Conservation (phyloP, 2,888 invertebrate genomes). For the Lycia hirtaria region DNA sequence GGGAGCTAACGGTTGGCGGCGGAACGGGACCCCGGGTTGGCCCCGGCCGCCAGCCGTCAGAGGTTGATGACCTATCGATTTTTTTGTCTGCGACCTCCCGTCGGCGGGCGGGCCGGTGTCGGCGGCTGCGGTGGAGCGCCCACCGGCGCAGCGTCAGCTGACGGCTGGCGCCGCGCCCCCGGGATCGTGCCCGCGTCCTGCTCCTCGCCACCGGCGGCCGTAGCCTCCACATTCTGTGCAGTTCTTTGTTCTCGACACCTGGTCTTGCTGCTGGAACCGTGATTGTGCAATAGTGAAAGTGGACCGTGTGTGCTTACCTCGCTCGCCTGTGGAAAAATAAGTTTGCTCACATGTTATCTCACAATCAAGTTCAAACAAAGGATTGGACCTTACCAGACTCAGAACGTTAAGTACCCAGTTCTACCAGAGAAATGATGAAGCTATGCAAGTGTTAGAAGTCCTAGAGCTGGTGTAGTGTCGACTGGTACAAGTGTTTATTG, state of each 20-base stretch:
- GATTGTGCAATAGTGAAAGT: constrained; percentile 63
- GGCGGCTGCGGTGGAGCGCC: constrained; percentile 59
- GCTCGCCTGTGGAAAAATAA: constrained; percentile 51
- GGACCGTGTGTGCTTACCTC: constrained; percentile 41
- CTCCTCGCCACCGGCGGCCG: constrained; percentile 31
- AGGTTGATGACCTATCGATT: constrained; percentile 85
- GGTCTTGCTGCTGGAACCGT: constrained; percentile 26
- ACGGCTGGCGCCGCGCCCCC: constrained; percentile 58
- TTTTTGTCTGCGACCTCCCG: constrained; percentile 83
- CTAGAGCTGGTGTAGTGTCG: constrained; percentile 2
- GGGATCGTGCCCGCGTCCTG: constrained; percentile 49
- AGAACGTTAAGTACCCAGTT: constrained; percentile 5
- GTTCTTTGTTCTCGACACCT: constrained; percentile 56
- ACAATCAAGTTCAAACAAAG: constrained; percentile 35
- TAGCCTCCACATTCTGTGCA: constrained; percentile 25
- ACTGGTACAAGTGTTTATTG: constrained; percentile 12
- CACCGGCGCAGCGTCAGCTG: constrained; percentile 56
- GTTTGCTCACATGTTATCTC: constrained; percentile 14
- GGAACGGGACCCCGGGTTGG: constrained; percentile 63
- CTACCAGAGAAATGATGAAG: constrained; percentile 18
- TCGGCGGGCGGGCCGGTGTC: constrained; percentile 71
- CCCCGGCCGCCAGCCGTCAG: constrained; percentile 69
- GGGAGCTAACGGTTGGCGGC: constrained; percentile 60
- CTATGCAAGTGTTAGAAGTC: neutral
- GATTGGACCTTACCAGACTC: constrained; percentile 2